Evolutionary conservation across 2,888 invertebrate genomes (phyloP).

Genomic region (Furcula furcula): DNA sequence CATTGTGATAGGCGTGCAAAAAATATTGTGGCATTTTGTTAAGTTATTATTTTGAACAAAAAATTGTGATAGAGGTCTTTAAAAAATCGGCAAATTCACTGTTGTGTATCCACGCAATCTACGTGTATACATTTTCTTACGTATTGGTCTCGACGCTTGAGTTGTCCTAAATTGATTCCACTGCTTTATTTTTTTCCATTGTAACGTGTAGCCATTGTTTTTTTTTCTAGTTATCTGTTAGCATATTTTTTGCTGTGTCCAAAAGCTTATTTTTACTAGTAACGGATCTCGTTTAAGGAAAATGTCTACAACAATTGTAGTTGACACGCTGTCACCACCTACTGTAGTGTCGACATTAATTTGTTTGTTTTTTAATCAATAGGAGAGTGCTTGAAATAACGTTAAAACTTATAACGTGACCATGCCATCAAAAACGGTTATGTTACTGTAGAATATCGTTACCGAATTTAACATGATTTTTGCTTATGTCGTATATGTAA

Average conservation of each 20-base stretch:
- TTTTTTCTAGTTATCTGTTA: constrained; percentile 18
- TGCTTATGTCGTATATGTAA: no score
- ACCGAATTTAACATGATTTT: no score
- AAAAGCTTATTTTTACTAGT: constrained; percentile 21
- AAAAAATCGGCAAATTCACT: neutral
- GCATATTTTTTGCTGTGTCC: constrained; percentile 18
- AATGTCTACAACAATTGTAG: constrained; percentile 18
- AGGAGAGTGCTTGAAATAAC: no score
- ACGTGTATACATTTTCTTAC: constrained; percentile 7
- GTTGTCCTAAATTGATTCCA: constrained; percentile 16
- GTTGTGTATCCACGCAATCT: constrained; percentile 8
- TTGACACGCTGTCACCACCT: constrained; percentile 5
- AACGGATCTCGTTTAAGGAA: constrained; percentile 37
- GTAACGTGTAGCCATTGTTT: constrained; percentile 14
- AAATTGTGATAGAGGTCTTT: neutral
- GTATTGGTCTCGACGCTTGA: constrained; percentile 8
- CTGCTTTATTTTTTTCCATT: constrained; percentile 18
- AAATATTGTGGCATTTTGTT: neutral
- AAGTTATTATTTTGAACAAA: neutral
- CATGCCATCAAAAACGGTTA: no score
- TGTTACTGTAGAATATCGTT: no score
- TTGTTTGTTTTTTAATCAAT: no score
- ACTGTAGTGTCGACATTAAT: no score
- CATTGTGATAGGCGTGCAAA: no score
- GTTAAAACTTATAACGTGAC: no score